Evolutionary conservation across 2,888 invertebrate genomes (phyloP).

Genomic region (Ectobius pallidus): DNA sequence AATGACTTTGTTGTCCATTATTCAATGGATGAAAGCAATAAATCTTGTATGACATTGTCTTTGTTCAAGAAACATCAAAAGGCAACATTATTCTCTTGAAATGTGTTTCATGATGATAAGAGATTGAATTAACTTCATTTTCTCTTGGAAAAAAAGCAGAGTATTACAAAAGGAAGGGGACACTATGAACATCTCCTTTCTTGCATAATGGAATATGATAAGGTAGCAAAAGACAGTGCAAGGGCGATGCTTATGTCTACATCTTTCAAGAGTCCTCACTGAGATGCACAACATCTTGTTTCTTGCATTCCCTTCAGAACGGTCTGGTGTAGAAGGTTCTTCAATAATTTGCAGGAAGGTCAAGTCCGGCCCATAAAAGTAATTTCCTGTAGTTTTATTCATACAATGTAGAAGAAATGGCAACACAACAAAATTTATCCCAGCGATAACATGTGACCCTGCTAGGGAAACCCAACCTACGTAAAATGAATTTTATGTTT

Average conservation of each 20-base stretch:
- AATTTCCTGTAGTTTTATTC: no score
- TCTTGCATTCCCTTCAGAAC: neutral
- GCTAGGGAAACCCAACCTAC: no score
- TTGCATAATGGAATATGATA: neutral
- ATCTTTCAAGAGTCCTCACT: neutral
- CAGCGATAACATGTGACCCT: no score
- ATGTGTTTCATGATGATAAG: neutral
- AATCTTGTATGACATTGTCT: no score
- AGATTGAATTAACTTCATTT: neutral
- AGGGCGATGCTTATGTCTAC: neutral
- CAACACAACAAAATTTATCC: no score
- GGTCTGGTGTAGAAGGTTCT: no score
- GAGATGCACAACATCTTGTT: constrained; percentile 3
- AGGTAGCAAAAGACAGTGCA: neutral
- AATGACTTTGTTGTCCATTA: no score
- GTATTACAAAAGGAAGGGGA: neutral
- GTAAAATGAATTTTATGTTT: no score
- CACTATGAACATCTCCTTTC: neutral
- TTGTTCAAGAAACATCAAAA: neutral
- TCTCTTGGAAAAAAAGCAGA: neutral
- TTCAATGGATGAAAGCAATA: no score
- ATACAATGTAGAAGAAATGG: no score
- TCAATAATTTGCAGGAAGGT: no score
- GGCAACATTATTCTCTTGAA: neutral
- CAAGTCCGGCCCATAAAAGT: no score